Conservation (phyloP, 2,888 invertebrate genomes). For the Parnassius orleans region DNA sequence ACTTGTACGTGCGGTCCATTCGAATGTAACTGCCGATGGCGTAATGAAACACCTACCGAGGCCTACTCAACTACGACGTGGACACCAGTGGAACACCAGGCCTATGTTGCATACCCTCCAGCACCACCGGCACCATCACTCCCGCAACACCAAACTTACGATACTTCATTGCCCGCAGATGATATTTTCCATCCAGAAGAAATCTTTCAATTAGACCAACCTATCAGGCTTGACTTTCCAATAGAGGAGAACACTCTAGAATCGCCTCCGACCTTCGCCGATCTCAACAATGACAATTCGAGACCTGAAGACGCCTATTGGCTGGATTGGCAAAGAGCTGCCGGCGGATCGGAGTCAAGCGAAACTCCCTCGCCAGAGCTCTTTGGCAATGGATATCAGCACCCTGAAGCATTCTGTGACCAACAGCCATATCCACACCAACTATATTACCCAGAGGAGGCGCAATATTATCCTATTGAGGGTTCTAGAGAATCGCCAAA, state of each 20-base stretch:
- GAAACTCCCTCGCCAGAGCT: constrained; percentile 82
- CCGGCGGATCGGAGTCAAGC: constrained; percentile 72
- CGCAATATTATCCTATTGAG: constrained; percentile 64
- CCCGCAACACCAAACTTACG: constrained; percentile 71
- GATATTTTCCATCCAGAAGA: constrained; percentile 89
- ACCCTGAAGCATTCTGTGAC: constrained; percentile 65
- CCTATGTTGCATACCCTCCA: constrained; percentile 57
- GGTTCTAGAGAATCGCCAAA: constrained; percentile 60
- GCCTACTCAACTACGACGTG: constrained; percentile 59
- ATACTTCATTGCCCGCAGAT: constrained; percentile 82
- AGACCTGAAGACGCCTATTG: constrained; percentile 82
- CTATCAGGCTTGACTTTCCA: constrained; percentile 83
- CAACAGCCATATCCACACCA: constrained; percentile 62
- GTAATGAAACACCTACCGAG: constrained; percentile 55
- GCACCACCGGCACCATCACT: constrained; percentile 54
- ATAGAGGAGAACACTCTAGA: constrained; percentile 74
- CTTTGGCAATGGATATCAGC: constrained; percentile 63
- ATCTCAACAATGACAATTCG: constrained; percentile 86
- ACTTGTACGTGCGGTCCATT: constrained; percentile 88
- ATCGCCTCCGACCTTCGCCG: constrained; percentile 86
- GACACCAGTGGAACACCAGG: constrained; percentile 57
- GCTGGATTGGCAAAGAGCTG: constrained; percentile 79
- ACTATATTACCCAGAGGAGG: constrained; percentile 68
- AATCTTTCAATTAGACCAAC: constrained; percentile 88
- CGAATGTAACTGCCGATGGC: constrained; percentile 85